Evolutionary conservation across 2,113 vertebrate genomes (phyloP).

Genomic region (Lota lota): DNA sequence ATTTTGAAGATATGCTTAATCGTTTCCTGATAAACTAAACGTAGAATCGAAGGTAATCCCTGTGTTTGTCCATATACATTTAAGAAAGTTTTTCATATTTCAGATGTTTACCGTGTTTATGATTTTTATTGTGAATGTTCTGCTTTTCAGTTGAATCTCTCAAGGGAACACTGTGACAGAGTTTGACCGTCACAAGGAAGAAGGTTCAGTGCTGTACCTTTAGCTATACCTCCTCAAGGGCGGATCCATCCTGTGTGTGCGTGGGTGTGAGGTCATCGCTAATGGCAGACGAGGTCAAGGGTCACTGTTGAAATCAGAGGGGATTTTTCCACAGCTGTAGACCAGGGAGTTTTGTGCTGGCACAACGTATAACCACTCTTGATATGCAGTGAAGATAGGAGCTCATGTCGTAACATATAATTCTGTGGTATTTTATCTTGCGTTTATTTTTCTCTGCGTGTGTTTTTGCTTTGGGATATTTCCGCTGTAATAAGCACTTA

Average conservation of each 20-base stretch:
- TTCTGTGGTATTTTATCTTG: slow-evolving; percentile 23
- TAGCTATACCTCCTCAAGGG: not conserved
- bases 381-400: slow-evolving; percentile 32
- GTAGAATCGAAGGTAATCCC: not conserved
- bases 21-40: slow-evolving; percentile 20
- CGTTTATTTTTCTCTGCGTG: not conserved
- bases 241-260: slow-evolving; percentile 29
- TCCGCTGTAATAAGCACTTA: slow-evolving; percentile 44
- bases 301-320: slow-evolving; percentile 39
- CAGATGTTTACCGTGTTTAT: slow-evolving; percentile 6
- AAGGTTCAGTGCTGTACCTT: not conserved
- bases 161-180: slow-evolving; percentile 35
- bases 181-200: slow-evolving; percentile 1
- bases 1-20: slow-evolving; percentile 41
- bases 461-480: slow-evolving; percentile 31
- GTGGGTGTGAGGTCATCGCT: slow-evolving; percentile 34
- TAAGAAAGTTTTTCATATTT: slow-evolving; percentile 30
- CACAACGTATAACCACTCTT: slow-evolving; percentile 41
- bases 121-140: slow-evolving; percentile 29
- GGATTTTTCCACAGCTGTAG: slow-evolving; percentile 49
- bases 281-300: slow-evolving; percentile 45
- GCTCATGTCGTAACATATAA: slow-evolving; percentile 28
- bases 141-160: slow-evolving; percentile 14
- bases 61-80: slow-evolving; percentile 18
- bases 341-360: slow-evolving; percentile 37